Base-by-base conservation (phyloP, 2,888 invertebrate species). In the Erebia epiphron region DNA sequence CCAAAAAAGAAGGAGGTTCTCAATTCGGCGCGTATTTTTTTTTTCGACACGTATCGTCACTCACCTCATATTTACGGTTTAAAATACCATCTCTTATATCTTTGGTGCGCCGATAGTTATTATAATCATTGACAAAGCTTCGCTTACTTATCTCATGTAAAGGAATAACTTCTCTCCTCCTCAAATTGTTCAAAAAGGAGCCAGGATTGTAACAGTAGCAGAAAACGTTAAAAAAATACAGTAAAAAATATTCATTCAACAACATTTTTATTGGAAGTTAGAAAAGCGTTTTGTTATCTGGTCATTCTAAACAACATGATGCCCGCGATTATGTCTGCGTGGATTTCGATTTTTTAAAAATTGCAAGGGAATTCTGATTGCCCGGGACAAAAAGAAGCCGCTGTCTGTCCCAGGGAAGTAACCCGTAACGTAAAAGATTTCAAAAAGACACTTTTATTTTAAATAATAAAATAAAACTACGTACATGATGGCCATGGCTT, bases 81-180 rank as follows among this genome's bases (percentile, higher is more conserved):
- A 67, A 58, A 10, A 49, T n/a, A 1, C 49, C n/a, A 16, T 58
- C 67, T 21, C 58, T 46, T n/a, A 67, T 58, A n/a, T 67, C 46
- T 67, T 49, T 67, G 1, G 49, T 67, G 1, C 67, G 49, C 5
- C 57, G 57, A 58, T 49, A 67, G n/a, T 57, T 46, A 7, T 49
- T 7, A 49, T 58, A n/a, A 66, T 13, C 49, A 16, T 8, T 43
- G 8, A 9, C 21, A 11, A 43, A 43, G 10, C 56, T 66, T 10
- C 56, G 43, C 57, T 21, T 54, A 18, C 52, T 64, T 10, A 76
- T 66, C 18, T 77, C 70, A 62, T 76, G 72, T 16, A 78, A 21
- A 9, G 78, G 78, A 50, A 78, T 72, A 13, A 72, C 58, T 21
- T 74, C 72, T 9, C 78, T 69, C n/a, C 73, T 71, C 8, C 58